Evolutionary conservation across 2,797 vertebrate species (phyloP).

Genomic region (Sarcoramphus papa): DNA sequence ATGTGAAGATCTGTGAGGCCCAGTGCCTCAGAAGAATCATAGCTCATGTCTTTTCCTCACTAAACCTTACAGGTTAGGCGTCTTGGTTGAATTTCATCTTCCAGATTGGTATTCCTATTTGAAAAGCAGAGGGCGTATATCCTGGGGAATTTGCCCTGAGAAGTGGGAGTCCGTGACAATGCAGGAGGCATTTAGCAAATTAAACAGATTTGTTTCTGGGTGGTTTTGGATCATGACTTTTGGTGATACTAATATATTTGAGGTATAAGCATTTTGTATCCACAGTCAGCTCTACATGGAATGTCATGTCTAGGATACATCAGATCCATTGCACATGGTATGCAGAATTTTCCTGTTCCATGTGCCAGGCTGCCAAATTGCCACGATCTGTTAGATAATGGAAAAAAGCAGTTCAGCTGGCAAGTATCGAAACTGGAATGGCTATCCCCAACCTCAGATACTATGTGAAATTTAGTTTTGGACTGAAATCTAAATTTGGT

Average conservation of each 20-base stretch:
- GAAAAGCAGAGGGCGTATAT: neutral
- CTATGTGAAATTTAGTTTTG: neutral
- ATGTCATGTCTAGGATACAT: neutral
- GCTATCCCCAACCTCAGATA: neutral
- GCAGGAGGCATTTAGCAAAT: neutral
- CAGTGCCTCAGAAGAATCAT: neutral
- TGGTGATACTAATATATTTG: neutral
- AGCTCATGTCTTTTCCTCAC: neutral
- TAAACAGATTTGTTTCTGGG: neutral
- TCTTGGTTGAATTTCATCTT: neutral
- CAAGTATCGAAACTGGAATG: neutral
- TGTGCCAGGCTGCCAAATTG: neutral
- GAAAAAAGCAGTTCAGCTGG: neutral
- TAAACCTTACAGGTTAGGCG: neutral
- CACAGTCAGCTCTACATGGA: neutral
- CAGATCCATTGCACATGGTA: neutral
- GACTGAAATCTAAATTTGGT: neutral
- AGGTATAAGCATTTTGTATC: neutral
- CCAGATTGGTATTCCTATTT: neutral
- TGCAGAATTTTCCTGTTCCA: neutral
- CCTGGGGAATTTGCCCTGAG: neutral
- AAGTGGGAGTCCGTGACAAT: neutral
- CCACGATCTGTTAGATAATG: neutral
- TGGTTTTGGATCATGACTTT: neutral
- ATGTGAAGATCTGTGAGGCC: neutral